Percentiles rank a stretch among this genome's conserved stretches.
phyloP scores from a whole-genome alignment of 2,888 invertebrate genomes.

The Agelastica alni region DNA sequence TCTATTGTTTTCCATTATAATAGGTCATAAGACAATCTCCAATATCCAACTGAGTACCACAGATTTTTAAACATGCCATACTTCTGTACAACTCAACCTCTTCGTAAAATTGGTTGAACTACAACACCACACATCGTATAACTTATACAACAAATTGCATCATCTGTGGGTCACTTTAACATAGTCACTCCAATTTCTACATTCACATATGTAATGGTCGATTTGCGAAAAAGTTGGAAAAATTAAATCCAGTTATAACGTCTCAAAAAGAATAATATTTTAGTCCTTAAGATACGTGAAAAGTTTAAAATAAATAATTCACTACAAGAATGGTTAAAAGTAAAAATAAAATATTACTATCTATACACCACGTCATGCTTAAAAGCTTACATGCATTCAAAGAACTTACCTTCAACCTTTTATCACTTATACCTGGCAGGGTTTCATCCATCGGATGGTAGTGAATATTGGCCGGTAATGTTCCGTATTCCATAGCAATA shows the following conservation, averaged over 20 bases:
- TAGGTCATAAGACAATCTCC: too few relatives aligned
- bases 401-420: conserved; percentile 57
- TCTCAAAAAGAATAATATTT: too few relatives aligned
- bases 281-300: too few relatives aligned
- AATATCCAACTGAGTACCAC: background rate
- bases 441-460: conserved; percentile 63
- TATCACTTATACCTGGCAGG: conserved; percentile 59
- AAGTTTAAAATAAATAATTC: too few relatives aligned
- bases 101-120: background rate
- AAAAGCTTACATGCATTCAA: background rate
- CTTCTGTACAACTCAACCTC: conserved; percentile 9
- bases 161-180: background rate
- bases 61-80: conserved; percentile 19
- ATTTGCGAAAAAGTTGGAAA: too few relatives aligned
- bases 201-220: too few relatives aligned
- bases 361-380: background rate
- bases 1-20: too few relatives aligned
- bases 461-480: conserved; percentile 74
- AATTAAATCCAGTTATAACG: too few relatives aligned
- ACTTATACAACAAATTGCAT: background rate
- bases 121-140: background rate
- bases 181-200: too few relatives aligned
- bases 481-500: conserved; percentile 69
- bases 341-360: background rate
- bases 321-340: too few relatives aligned